phyloP scores from a whole-genome alignment of 1,140 invertebrate genomes.

The Meloidogyne exigua region DNA sequence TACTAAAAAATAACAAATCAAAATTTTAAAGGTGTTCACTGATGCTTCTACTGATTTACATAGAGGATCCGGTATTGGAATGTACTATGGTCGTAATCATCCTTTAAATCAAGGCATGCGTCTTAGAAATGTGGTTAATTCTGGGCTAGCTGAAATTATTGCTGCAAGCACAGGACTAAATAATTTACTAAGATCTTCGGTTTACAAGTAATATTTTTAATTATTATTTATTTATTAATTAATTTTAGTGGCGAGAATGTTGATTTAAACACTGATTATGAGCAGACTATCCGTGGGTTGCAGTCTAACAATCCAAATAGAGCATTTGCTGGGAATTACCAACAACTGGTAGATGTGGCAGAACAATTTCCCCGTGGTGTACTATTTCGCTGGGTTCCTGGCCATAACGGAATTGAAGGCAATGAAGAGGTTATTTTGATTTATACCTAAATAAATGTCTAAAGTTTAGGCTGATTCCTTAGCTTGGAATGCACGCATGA shows the following conservation, averaged over 20 bases:
- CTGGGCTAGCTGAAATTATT: neutral
- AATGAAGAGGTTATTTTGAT: neutral
- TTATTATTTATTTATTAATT: neutral
- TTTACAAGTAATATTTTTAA: neutral
- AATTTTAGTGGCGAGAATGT: neutral
- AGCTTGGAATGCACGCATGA: neutral
- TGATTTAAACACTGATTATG: conserved; percentile 1
- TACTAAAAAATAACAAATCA: neutral
- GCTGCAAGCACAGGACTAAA: neutral
- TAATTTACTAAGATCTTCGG: neutral
- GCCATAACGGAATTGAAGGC: neutral
- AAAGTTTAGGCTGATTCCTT: neutral
- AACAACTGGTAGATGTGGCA: neutral
- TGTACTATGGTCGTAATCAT: neutral
- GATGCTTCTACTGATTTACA: neutral
- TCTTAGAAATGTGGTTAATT: neutral
- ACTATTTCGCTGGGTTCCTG: neutral
- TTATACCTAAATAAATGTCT: neutral
- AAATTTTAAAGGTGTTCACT: neutral
- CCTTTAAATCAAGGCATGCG: neutral
- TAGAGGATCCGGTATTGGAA: neutral
- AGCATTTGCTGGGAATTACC: neutral
- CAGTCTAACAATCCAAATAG: neutral
- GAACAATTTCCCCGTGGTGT: neutral
- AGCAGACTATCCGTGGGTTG: neutral